phyloP scores from a whole-genome alignment of 1,140 invertebrate species.

The Pogonus chalceus region DNA sequence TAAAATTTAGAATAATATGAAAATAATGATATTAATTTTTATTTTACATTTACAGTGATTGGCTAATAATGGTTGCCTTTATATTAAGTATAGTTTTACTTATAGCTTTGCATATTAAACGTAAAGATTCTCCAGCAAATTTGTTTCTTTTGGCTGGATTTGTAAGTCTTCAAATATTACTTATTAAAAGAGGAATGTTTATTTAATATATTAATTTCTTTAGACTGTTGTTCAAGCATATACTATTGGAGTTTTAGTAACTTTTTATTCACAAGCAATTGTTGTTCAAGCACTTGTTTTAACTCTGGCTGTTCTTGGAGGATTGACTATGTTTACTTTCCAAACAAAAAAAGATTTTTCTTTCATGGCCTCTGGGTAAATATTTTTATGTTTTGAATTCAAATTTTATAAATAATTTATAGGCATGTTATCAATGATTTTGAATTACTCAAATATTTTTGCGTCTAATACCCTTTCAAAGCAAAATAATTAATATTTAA shows the following conservation, averaged over 20 bases:
- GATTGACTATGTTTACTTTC: slow-evolving; percentile 66
- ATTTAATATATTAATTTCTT: slow-evolving; percentile 25
- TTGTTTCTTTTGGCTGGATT: slow-evolving; percentile 55
- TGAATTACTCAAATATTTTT: not conserved
- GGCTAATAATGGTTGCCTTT: slow-evolving; percentile 50
- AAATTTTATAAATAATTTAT: not conserved
- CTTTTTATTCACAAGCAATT: slow-evolving; percentile 56
- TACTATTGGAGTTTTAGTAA: slow-evolving; percentile 62
- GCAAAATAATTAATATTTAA: too few relatives aligned
- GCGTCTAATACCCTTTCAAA: not conserved
- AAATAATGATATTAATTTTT: not conserved
- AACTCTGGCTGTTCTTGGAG: slow-evolving; percentile 58
- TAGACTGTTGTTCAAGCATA: slow-evolving; percentile 66
- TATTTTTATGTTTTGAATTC: slow-evolving; percentile 16
- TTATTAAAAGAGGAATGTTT: not conserved
- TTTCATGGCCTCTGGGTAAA: slow-evolving; percentile 60
- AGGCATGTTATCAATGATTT: not conserved
- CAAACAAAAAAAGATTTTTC: slow-evolving; percentile 77
- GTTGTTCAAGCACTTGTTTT: slow-evolving; percentile 67
- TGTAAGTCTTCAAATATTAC: slow-evolving; percentile 43
- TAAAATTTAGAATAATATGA: slow-evolving; percentile 9
- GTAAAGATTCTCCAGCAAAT: slow-evolving; percentile 55
- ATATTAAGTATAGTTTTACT: slow-evolving; percentile 48
- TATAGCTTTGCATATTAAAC: slow-evolving; percentile 50
- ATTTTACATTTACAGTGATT: slow-evolving; percentile 43